Base-by-base conservation (phyloP, 53 echinoderm and acorn worm species). In the Crossaster papposus region DNA sequence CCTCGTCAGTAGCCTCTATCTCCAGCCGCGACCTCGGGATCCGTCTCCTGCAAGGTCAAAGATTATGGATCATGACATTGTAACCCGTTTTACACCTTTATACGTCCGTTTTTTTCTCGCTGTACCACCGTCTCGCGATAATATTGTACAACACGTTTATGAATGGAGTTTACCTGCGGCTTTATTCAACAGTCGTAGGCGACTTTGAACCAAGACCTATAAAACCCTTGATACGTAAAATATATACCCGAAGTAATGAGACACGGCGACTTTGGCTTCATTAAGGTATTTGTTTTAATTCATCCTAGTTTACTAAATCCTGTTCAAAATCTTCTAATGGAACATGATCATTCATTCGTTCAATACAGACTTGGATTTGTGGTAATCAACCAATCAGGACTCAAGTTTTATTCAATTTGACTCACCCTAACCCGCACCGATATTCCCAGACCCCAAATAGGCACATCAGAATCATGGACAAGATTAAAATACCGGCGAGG, bases 341-440 rank as follows among this genome's bases (percentile, higher is more conserved):
- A 23, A 23, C 20, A 9, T 28, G 1, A 28, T 4, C 22, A 3
- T 22, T 64, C 26, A 68, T 23, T 68, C 26, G n/a, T 28, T 68
- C 22, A 23, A 7, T 44, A 44, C 44, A n/a, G n/a, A n/a, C n/a
- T n/a, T n/a, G n/a, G n/a, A n/a, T 44, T 44, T 44, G 44, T 44
- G 44, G 5, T 44, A 44, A 9, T 9, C 44, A 44, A 44, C 44
- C 44, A 44, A 44, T 44, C 44, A 44, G 44, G 44, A 44, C 44
- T 44, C 44, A 4, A 26, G 4, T 68, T 28, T 9, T 26, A 68
- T 10, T 28, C 4, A 26, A 18, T 2, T 28, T 4, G 24, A 89
- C 90, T 86, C 70, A 93, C 93, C 93, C 93, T 55, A 88, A 82
- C 70, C 93, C 93, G 81, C 93, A 93, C 38, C 77, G 91, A 54